phyloP scores from a whole-genome alignment of 2,797 vertebrate genomes.

The Enteromius mattozi region DNA sequence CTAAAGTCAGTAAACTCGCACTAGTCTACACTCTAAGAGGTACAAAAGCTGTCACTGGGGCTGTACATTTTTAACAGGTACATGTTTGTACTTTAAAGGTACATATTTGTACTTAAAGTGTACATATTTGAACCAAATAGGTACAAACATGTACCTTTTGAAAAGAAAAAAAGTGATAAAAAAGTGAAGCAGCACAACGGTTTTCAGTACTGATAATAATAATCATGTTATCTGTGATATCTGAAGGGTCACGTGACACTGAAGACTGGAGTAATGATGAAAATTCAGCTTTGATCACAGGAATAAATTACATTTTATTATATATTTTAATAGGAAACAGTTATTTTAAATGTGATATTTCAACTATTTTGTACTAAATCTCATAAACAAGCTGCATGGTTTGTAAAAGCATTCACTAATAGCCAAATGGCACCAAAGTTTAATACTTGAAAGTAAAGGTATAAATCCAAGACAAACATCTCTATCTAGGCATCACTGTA shows the following conservation, averaged over 20 bases:
- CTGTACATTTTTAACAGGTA: too few species aligned
- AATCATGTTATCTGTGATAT: neutral
- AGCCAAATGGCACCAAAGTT: neutral
- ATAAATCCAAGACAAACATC: constrained; percentile 11
- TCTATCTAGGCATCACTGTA: neutral
- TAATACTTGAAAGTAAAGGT: neutral
- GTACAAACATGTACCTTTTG: too few species aligned
- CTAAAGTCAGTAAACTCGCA: too few species aligned
- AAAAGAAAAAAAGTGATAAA: neutral
- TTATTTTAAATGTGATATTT: neutral
- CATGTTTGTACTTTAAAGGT: too few species aligned
- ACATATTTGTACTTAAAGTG: too few species aligned
- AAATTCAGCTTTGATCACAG: neutral
- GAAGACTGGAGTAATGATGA: neutral
- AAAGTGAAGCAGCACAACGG: neutral
- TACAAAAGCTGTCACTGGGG: too few species aligned
- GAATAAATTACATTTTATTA: neutral
- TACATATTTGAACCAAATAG: too few species aligned
- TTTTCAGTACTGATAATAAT: neutral
- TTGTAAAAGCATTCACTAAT: neutral
- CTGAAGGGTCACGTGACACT: neutral
- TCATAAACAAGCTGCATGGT: neutral
- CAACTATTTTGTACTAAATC: neutral
- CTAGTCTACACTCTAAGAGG: too few species aligned
- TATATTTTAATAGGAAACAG: too few species aligned